These are phyloP conservation scores for Hoplodrina blanda DNA, from an alignment of 2,888 invertebrate species.

Conservation along the genomic window DNA sequence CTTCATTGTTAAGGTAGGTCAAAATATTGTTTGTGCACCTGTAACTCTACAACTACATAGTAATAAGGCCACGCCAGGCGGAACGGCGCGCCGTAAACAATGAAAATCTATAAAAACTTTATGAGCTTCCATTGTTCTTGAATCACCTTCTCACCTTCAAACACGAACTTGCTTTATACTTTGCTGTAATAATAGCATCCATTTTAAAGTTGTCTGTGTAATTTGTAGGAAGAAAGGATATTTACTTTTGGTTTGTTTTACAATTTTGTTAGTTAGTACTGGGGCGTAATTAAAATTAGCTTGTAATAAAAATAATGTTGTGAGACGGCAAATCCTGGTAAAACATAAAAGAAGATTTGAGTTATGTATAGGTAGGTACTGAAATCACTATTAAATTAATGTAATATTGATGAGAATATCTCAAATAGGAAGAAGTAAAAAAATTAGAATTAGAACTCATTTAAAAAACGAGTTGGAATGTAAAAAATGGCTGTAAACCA, in stretches of 20 bases:
- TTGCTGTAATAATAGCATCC: conserved; percentile 27
- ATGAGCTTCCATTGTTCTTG: conserved; percentile 65
- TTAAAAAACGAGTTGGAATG: too few relatives aligned
- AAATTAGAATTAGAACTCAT: too few relatives aligned
- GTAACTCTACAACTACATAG: conserved; percentile 48
- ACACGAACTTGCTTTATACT: conserved; percentile 33
- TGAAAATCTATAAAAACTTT: conserved; percentile 70
- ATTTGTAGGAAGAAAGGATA: conserved; percentile 17
- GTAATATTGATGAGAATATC: too few relatives aligned
- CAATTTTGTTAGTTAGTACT: conserved; percentile 16
- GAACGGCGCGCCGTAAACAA: conserved; percentile 61
- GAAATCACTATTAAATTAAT: too few relatives aligned
- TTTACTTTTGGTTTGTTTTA: conserved; percentile 12
- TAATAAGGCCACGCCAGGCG: conserved; percentile 58
- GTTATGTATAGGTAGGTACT: too few relatives aligned
- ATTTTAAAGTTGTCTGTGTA: conserved; percentile 32
- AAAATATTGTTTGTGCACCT: conserved; percentile 42
- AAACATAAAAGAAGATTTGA: background rate
- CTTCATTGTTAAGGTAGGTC: conserved; percentile 14
- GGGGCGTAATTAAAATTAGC: background rate
- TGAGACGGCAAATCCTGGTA: background rate
- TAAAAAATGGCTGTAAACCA: background rate
- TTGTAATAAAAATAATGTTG: background rate
- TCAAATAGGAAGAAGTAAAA: too few relatives aligned
- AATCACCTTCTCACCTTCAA: conserved; percentile 53